phyloP scores from a whole-genome alignment of 2,113 vertebrate species.

The Arvicanthis niloticus region DNA sequence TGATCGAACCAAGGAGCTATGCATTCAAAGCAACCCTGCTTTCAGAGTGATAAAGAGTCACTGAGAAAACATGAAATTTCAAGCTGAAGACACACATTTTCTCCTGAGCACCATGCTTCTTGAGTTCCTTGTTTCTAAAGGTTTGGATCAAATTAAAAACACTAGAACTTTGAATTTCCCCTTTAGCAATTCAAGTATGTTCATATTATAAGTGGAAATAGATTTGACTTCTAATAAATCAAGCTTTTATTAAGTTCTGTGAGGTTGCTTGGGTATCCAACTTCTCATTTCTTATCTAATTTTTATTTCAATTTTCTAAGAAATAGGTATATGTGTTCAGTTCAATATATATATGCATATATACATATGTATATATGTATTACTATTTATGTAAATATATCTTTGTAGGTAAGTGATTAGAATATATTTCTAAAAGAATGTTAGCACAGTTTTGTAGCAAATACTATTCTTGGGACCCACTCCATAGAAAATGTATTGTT shows the following conservation, averaged over 20 bases:
- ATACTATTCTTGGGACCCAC: background rate
- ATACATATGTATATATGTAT: background rate
- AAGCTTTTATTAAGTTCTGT: background rate
- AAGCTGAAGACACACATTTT: background rate
- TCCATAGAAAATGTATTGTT: background rate
- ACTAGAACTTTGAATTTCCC: background rate
- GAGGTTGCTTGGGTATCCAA: background rate
- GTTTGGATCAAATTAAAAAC: constrained; percentile 1
- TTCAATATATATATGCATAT: background rate
- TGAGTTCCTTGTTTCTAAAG: background rate
- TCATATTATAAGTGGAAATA: constrained; percentile 43
- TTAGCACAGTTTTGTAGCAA: constrained; percentile 11
- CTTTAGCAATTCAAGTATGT: constrained; percentile 40
- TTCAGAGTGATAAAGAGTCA: background rate
- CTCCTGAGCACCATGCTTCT: background rate
- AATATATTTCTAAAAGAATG: constrained; percentile 1
- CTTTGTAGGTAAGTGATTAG: background rate
- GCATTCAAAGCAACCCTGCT: background rate
- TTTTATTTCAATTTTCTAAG: background rate
- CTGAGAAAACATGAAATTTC: background rate
- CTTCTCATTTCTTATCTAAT: constrained; percentile 24
- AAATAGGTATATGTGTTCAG: background rate
- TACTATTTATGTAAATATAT: constrained; percentile 28
- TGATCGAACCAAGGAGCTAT: background rate
- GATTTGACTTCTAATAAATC: constrained; percentile 44